Evolutionary conservation across 2,113 vertebrate genomes (phyloP), one percentile per base, ranked within the genome.

Genomic region (Forbesichthys papilliferus): DNA sequence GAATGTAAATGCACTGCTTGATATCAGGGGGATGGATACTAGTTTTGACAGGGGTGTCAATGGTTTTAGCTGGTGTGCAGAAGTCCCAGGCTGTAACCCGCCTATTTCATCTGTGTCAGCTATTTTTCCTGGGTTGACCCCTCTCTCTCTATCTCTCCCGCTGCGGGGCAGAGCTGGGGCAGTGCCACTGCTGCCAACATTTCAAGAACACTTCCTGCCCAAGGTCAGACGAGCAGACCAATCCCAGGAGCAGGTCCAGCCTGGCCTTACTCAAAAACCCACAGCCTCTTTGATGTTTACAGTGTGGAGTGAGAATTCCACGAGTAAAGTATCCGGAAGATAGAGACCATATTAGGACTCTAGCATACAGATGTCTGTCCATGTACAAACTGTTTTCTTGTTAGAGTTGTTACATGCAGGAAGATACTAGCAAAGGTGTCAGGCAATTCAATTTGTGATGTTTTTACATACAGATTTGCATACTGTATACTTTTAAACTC

Each of bases 21-120:
- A 75, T 75, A 69, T 72, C 62, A 42, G 61, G 47, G 42, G 54
- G 63, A 64, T 70, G 67, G 69, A 73, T 57, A 46, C 68, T 1
- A 27, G 3, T 73, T 71, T 63, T 84, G 88, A 88, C 78, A 86
- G 77, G 61, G 73, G 12, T 64, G 53, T 53, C 52, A 33, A 20
- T 69, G 73, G 71, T 76, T 84, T 83, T 61, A 82, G 83, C 79
- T 81, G 74, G 71, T 77, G 80, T 75, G 83, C 84, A 83, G 62
- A 42, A 79, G 74, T 74, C 63, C 20, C 11, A 53, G 69, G 66
- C 57, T 79, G 71, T 77, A 83, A 79, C 66, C 27, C 59, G 64
- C 68, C 75, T 68, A 64, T 82, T 88, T 88, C 76, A 70, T 74
- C 73, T 52, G 59, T 66, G 81, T 88, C 84, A 89, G 86, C 83